Percentiles rank a stretch among this genome's conserved stretches.
phyloP scores from a whole-genome alignment of 2,113 vertebrate genomes.

The Apteryx owenii region DNA sequence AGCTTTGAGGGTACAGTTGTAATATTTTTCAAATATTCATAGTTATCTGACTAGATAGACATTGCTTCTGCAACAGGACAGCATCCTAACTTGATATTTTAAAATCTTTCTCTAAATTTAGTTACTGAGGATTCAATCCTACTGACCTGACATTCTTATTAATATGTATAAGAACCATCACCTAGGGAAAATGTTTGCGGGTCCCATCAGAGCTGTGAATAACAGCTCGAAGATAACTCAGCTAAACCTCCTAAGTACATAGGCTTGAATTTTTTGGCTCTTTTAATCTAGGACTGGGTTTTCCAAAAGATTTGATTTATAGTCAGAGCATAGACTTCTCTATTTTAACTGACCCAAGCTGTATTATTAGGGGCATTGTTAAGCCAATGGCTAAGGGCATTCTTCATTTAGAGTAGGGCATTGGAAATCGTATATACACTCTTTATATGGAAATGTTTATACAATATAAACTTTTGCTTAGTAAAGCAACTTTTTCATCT shows the following conservation, averaged over 20 bases:
- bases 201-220: neutral
- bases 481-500: slow-evolving; percentile 51
- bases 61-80: neutral
- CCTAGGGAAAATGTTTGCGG: neutral
- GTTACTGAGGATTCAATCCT: neutral
- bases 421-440: neutral
- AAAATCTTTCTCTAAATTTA: neutral
- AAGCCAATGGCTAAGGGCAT: slow-evolving; percentile 17
- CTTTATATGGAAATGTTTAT: slow-evolving; percentile 69
- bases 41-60: neutral
- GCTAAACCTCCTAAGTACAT: neutral
- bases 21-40: neutral
- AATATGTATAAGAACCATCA: rapidly evolving
- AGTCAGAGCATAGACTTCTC: neutral
- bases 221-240: neutral
- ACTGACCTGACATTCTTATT: neutral
- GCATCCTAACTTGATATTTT: neutral
- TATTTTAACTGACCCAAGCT: neutral
- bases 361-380: slow-evolving; percentile 23
- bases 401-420: slow-evolving; percentile 16
- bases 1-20: neutral
- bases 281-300: neutral
- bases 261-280: neutral
- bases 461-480: neutral
- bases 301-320: neutral